These are phyloP conservation scores for Clarias fuscus DNA, from an alignment of 2,797 vertebrate genomes.

Conservation along the genomic window DNA sequence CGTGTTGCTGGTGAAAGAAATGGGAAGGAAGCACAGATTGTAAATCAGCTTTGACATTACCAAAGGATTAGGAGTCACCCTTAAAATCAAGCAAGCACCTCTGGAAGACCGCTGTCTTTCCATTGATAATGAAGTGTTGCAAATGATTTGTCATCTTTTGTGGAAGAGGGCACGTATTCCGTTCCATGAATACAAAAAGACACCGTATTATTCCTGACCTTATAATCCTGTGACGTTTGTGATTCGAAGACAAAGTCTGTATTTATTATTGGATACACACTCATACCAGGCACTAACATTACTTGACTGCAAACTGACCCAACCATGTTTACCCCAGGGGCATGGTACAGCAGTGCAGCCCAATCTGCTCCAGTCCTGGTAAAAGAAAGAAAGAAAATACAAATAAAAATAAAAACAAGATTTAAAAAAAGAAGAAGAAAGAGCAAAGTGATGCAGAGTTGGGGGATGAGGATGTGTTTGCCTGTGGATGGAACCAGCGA, in stretches of 20 bases:
- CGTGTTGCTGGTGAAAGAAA: conserved; percentile 3
- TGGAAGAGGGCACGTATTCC: background rate
- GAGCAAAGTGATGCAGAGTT: conserved; percentile 50
- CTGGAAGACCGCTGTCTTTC: conserved; percentile 45
- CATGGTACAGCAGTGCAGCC: conserved; percentile 73
- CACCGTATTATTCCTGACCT: background rate
- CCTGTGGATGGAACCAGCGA: conserved; percentile 58
- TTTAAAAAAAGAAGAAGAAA: conserved; percentile 48
- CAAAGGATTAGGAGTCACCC: conserved; percentile 39
- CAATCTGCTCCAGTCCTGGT: conserved; percentile 65
- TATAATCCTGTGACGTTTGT: background rate
- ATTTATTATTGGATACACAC: conserved; percentile 26
- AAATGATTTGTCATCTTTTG: background rate
- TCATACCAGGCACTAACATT: conserved; percentile 7
- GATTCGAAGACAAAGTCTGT: conserved; percentile 20
- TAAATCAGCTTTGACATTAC: conserved; percentile 41
- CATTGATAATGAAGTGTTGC: conserved; percentile 9
- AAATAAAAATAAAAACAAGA: conserved; percentile 40
- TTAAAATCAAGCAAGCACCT: conserved; percentile 31
- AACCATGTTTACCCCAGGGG: conserved; percentile 66
- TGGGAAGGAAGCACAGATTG: conserved; percentile 5
- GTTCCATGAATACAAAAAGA: background rate
- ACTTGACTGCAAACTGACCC: conserved; percentile 40
- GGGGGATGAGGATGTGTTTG: conserved; percentile 65
- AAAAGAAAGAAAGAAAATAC: conserved; percentile 67